Conservation (phyloP, 2,113 vertebrate genomes). For the Seriola rivoliana region DNA sequence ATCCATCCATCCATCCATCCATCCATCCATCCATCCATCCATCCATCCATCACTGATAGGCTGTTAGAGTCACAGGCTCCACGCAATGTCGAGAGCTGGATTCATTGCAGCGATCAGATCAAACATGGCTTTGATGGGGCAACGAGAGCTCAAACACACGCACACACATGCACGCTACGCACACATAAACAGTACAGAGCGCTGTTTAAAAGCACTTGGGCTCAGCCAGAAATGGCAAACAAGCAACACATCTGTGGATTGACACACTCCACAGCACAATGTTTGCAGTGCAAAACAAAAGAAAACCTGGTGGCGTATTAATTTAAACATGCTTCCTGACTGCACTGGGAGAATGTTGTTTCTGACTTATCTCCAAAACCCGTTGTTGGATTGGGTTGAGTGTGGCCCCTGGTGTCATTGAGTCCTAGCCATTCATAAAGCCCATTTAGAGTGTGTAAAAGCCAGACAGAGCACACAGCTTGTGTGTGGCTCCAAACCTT, state of each 20-base stretch:
- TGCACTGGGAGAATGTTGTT: conserved; percentile 60
- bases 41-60: conserved; percentile 6
- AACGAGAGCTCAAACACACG: conserved; percentile 44
- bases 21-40: conserved; percentile 15
- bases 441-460: conserved; percentile 70
- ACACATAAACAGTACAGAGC: conserved; percentile 23
- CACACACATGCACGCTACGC: conserved; percentile 13
- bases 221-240: conserved; percentile 60
- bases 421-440: conserved; percentile 75
- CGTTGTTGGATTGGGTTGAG: conserved; percentile 55
- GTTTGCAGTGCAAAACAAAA: conserved; percentile 67
- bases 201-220: conserved; percentile 61
- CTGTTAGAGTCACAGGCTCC: conserved; percentile 62
- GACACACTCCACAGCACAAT: conserved; percentile 59
- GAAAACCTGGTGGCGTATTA: conserved; percentile 65
- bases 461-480: conserved; percentile 70
- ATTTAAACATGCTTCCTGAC: conserved; percentile 68
- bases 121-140: conserved; percentile 44
- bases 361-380: conserved; percentile 76
- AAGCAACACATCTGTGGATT: conserved; percentile 61
- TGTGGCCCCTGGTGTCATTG: conserved; percentile 71
- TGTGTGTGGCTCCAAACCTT: conserved; percentile 74
- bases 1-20: conserved; percentile 17
- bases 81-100: conserved; percentile 75
- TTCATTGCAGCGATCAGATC: conserved; percentile 44